Conservation (phyloP, 37 sponge, comb jelly and placozoan species). For the Axinella damicornis region DNA sequence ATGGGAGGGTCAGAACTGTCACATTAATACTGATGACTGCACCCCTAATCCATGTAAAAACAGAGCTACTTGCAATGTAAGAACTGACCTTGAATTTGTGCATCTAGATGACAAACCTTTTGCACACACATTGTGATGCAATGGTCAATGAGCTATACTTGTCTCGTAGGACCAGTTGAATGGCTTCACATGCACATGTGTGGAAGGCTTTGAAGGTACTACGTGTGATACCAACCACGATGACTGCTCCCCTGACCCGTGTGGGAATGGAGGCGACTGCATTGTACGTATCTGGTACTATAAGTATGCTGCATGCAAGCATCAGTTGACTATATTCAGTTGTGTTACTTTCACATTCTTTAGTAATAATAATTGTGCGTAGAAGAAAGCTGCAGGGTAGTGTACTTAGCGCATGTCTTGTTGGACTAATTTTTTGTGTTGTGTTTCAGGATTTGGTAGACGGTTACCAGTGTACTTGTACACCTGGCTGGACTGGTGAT, state of each 20-base stretch:
- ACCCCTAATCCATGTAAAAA: background rate
- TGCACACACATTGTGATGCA: too few species aligned
- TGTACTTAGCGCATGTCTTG: too few species aligned
- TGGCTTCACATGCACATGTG: slow-evolving; percentile 8
- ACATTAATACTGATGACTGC: slow-evolving; percentile 15
- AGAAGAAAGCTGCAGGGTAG: too few species aligned
- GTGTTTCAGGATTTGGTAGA: background rate
- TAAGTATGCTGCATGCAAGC: too few species aligned
- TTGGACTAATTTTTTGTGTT: too few species aligned
- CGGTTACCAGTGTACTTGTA: slow-evolving; percentile 28
- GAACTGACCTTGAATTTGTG: too few species aligned
- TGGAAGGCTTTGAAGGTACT: slow-evolving; percentile 7
- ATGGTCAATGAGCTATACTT: too few species aligned
- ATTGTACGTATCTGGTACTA: background rate
- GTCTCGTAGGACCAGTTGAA: too few species aligned
- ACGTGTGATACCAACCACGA: slow-evolving; percentile 23
- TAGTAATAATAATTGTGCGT: too few species aligned
- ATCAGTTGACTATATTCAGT: too few species aligned
- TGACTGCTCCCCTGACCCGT: slow-evolving; percentile 29
- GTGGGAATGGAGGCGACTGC: slow-evolving; percentile 30
- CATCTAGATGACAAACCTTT: too few species aligned
- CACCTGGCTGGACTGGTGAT: slow-evolving; percentile 34
- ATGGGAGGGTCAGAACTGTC: slow-evolving; percentile 11
- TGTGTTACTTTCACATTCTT: too few species aligned
- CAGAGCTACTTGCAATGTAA: background rate